A percentile compares a stretch with the other conserved stretches of the same genome.
These are phyloP conservation scores for Leucosticte australis DNA, from an alignment of 2,113 vertebrate genomes.

Conservation along the genomic window DNA sequence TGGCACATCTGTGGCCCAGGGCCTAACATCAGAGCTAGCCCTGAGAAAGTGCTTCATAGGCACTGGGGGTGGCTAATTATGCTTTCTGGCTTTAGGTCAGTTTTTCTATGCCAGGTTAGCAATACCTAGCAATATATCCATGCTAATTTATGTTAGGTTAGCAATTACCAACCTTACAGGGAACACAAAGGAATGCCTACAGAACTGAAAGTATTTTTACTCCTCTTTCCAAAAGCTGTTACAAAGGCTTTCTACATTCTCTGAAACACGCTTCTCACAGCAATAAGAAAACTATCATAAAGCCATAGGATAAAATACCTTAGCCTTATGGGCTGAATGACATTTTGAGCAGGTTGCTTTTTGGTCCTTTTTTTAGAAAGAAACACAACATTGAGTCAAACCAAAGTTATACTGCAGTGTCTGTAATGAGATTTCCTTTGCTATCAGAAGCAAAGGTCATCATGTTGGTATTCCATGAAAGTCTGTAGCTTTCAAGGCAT, in stretches of 20 bases:
- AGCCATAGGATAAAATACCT: background rate
- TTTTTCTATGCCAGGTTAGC: background rate
- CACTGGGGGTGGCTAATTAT: background rate
- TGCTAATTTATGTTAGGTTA: background rate
- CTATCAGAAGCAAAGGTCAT: conserved; percentile 42
- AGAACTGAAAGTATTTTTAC: background rate
- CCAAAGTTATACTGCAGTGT: background rate
- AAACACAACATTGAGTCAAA: background rate
- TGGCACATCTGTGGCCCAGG: background rate
- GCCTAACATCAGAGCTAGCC: background rate
- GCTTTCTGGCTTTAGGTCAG: background rate
- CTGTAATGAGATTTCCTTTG: conserved; percentile 17
- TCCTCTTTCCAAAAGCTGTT: background rate
- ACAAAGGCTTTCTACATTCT: background rate
- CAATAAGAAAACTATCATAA: background rate
- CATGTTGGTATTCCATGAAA: background rate
- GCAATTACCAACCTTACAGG: background rate
- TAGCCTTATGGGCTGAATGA: background rate
- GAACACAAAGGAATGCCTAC: background rate
- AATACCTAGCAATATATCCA: background rate
- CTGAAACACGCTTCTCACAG: background rate
- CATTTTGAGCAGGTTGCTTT: background rate
- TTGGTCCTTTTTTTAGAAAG: background rate
- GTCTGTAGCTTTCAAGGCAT: background rate
- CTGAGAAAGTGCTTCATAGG: background rate